Conservation (phyloP, 2,888 invertebrate genomes). For the Apodemia zela region DNA sequence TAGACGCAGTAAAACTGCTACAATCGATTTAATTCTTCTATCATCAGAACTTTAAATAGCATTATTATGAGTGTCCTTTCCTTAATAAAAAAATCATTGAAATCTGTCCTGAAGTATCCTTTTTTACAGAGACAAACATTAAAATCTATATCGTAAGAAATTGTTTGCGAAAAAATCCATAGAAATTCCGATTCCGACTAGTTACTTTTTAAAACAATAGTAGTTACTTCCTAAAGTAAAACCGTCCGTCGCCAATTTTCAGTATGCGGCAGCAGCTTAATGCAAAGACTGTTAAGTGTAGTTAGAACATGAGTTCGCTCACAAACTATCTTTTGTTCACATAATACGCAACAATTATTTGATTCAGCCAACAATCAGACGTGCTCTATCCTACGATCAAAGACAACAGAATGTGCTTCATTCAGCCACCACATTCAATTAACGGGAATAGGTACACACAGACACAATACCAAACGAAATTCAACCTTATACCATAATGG, state of each 20-base stretch:
- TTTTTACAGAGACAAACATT: too few species aligned
- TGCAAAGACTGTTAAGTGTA: neutral
- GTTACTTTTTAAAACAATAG: too few species aligned
- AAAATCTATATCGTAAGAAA: too few species aligned
- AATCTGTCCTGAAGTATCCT: too few species aligned
- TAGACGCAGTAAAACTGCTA: too few species aligned
- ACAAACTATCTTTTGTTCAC: neutral
- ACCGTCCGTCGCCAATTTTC: neutral
- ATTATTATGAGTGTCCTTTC: too few species aligned
- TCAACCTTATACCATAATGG: neutral
- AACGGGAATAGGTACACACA: neutral
- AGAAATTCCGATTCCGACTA: too few species aligned
- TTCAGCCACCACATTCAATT: constrained; percentile 12
- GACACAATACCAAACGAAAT: neutral
- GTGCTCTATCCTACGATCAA: constrained; percentile 10
- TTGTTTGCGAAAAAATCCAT: too few species aligned
- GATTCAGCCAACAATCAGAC: constrained; percentile 2
- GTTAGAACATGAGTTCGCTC: neutral
- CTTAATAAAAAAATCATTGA: too few species aligned
- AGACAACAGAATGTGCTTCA: constrained; percentile 11
- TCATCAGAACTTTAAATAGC: too few species aligned
- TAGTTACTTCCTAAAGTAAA: too few species aligned
- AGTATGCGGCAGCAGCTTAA: neutral
- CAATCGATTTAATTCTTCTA: too few species aligned
- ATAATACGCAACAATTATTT: neutral